Evolutionary conservation across 1,140 invertebrate species (phyloP).

Genomic region (Phthorimaea operculella): DNA sequence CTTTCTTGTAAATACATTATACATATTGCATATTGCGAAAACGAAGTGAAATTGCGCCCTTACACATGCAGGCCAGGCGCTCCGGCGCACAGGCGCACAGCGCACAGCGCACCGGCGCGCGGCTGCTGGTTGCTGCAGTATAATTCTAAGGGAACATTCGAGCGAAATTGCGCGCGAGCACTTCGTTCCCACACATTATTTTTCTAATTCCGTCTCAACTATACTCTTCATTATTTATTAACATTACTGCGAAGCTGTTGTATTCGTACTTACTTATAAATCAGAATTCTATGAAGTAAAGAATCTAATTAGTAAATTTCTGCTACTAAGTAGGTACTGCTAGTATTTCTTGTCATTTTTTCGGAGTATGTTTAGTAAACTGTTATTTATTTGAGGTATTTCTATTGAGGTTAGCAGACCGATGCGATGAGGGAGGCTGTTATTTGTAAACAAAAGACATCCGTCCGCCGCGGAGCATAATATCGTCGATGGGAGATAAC

Average conservation of each 20-base stretch:
- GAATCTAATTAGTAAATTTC: too few species aligned
- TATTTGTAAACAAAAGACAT: slow-evolving; percentile 13
- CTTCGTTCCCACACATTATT: slow-evolving; percentile 63
- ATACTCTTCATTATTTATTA: slow-evolving; percentile 46
- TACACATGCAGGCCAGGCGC: neutral
- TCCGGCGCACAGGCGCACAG: slow-evolving; percentile 22
- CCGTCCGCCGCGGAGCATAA: slow-evolving; percentile 16
- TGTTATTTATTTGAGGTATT: too few species aligned
- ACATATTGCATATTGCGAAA: too few species aligned
- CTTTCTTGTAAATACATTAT: too few species aligned
- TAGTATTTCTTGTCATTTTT: too few species aligned
- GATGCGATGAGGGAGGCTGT: neutral
- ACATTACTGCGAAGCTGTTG: slow-evolving; percentile 27
- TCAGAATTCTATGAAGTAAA: too few species aligned
- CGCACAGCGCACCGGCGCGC: slow-evolving; percentile 55
- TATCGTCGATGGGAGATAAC: slow-evolving; percentile 31
- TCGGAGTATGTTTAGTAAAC: too few species aligned
- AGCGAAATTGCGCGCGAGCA: slow-evolving; percentile 48
- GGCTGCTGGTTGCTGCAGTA: too few species aligned
- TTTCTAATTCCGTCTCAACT: slow-evolving; percentile 59
- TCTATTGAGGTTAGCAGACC: too few species aligned
- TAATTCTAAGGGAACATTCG: slow-evolving; percentile 26
- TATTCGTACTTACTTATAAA: neutral
- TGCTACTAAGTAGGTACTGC: too few species aligned
- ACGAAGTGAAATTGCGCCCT: too few species aligned